Base-by-base conservation (phyloP, 2,113 vertebrate species). In the Columba janthina region DNA sequence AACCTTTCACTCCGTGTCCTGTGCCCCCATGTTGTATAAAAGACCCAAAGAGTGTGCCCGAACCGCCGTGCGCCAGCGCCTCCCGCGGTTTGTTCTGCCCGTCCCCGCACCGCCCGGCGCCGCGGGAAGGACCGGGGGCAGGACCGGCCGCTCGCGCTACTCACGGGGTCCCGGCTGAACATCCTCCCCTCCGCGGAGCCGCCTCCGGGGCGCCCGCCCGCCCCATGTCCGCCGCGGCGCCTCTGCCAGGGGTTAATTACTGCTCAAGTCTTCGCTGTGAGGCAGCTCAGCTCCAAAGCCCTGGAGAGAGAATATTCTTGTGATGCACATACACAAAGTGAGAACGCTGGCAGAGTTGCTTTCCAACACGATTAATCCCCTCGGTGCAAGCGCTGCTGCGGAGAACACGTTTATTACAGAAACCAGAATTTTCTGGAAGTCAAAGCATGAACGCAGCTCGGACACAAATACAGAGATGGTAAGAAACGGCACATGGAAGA, bases 281-380 rank as follows among this genome's bases (percentile, higher is more conserved):
- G 74, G 95, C 36, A 95, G 90, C 86, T 61, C 67, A 93, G 93
- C 85, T 94, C 90, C 96, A 96, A 83, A 97, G 88, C 93, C 94
- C 97, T 97, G 61, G 70, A 90, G 70, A 96, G 73, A 96, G 57
- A 94, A 81, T 10, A 93, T 84, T 92, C 91, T 67, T 89, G 79
- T 97, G 96, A 96, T 88, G 94, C 62, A 97, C 82, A 85, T 51
- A 73, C 95, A 95, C 24, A 85, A 20, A 91, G 50, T 25, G 32
- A 38, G 78, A 83, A 36, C 1, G 16, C 72, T 70, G 92, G 83
- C 84, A 88, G 53, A 48, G 62, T 36, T 79, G 90, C 48, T 93
- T 91, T 54, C 75, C 64, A 93, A 92, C 89, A 58, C 22, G 11
- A 36, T 92, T 51, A 87, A 97, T 91, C 81, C 75, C 46, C 76